Conservation (phyloP, 2,888 invertebrate species). For the Polietes domitor region DNA sequence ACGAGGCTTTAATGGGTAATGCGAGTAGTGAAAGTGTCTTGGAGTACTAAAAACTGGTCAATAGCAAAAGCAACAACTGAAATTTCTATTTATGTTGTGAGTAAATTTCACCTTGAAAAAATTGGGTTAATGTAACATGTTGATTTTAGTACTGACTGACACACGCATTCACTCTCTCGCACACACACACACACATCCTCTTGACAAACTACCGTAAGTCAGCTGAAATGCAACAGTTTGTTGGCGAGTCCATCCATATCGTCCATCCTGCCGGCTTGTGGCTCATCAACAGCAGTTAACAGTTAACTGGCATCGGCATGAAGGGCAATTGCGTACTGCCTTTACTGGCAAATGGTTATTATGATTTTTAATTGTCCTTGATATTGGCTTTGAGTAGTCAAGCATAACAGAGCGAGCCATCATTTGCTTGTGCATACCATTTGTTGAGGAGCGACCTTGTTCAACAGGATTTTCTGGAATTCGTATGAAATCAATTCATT, state of each 20-base stretch:
- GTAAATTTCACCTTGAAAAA: slow-evolving; percentile 67
- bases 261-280: neutral
- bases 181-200: no score
- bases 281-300: neutral
- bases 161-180: neutral
- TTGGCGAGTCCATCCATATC: slow-evolving; percentile 47
- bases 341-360: neutral
- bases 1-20: no score
- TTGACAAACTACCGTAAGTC: slow-evolving; percentile 56
- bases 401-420: no score
- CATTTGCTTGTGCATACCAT: no score
- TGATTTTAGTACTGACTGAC: slow-evolving; percentile 56
- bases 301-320: neutral
- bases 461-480: no score
- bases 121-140: slow-evolving; percentile 67
- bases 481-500: no score
- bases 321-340: neutral
- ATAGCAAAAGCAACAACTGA: neutral
- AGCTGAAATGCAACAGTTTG: slow-evolving; percentile 70
- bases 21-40: no score
- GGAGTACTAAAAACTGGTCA: slow-evolving; percentile 45
- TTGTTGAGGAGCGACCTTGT: neutral
- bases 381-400: slow-evolving; percentile 18
- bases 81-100: slow-evolving; percentile 31
- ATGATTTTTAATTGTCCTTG: slow-evolving; percentile 12